Conservation (phyloP, 2,113 vertebrate species). For the Thalassarche chlororhynchos region DNA sequence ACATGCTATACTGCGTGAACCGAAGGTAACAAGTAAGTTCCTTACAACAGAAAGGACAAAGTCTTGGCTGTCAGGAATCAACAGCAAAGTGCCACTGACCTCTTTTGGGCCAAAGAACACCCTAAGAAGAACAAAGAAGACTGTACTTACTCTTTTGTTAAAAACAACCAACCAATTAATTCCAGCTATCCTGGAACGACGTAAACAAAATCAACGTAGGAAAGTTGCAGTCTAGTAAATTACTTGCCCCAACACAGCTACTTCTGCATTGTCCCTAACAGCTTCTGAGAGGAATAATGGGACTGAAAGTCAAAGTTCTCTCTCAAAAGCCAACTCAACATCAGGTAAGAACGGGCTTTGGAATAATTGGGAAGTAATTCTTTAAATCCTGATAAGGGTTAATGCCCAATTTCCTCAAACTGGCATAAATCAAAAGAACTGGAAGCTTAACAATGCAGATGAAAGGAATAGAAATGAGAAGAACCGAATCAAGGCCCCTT, state of each 20-base stretch:
- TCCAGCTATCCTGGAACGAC: neutral
- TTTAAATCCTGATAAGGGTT: neutral
- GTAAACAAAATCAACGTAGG: neutral
- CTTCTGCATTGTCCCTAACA: neutral
- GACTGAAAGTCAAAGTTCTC: neutral
- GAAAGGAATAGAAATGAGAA: neutral
- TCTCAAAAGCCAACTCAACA: neutral
- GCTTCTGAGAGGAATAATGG: neutral
- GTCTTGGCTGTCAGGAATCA: neutral
- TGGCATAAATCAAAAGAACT: neutral
- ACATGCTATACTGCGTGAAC: fast-evolving
- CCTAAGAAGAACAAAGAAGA: neutral
- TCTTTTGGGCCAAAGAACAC: neutral
- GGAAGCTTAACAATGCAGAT: neutral
- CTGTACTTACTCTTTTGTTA: neutral
- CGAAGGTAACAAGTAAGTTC: neutral
- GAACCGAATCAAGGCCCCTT: neutral
- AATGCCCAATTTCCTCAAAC: neutral
- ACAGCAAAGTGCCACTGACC: neutral
- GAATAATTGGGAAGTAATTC: neutral
- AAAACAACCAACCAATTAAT: neutral
- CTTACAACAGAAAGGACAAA: neutral
- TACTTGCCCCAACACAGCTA: neutral
- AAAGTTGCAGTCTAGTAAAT: neutral
- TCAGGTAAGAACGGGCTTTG: neutral